Evolutionary conservation across 2,113 vertebrate genomes (phyloP), one percentile per base, ranked within the genome.

Genomic region (Dipodomys ordii): DNA sequence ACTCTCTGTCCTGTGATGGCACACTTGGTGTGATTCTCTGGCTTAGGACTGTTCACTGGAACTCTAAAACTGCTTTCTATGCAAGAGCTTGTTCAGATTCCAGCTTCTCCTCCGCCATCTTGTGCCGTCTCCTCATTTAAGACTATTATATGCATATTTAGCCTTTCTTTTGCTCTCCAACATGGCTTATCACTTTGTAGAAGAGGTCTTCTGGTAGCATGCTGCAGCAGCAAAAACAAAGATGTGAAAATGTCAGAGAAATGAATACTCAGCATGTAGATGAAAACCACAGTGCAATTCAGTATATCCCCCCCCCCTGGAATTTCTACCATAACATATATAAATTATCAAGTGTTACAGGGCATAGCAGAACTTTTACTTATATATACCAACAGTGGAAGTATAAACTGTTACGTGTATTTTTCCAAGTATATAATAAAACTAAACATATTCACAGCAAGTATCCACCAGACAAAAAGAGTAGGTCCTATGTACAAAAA

Each of bases 271-370:
- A 18, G 78, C 77, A 78, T 57, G 6, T 87, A 94, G 71, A 82
- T 82, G 62, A 69, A 91, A 76, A 76, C 28, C 15, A 49, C 15
- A 91, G 1, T 92, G 6, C 28, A 72, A 83, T 27, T 13, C 16
- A 57, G 32, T 88, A 57, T 22, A 83, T 88, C 35, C 67, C 15
- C 9, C 6, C 9, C 6, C 62, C 35, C n/a, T 7, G 12, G 49
- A 92, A 44, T 62, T 5, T 30, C 20, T 89, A 81, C 67, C 89
- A 76, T 89, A 76, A 81, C 88, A 81, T 57, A 69, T 60, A 30
- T 30, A 85, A 46, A 65, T 83, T 92, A 53, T 13, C 19, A 85
- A 62, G 46, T 68, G 1, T 80, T 68, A 15, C 60, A 68, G 73
- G 71, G 27, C 7, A n/a, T n/a, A 65, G 27, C 1, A 27, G 30